phyloP scores from a whole-genome alignment of 2,113 vertebrate genomes.

The Varanus salvator region DNA sequence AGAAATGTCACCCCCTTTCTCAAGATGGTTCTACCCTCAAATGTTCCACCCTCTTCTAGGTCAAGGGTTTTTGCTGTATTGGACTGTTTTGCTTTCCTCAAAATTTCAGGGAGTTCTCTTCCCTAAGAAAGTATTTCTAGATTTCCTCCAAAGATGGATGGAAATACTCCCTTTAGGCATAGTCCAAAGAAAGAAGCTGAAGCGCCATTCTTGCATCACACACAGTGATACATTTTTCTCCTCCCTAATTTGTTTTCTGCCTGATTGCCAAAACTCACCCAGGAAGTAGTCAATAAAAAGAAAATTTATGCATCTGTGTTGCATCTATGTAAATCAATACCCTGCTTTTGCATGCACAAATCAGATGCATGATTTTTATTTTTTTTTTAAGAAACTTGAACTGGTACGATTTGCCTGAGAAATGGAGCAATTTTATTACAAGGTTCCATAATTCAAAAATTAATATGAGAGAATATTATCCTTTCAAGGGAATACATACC shows the following conservation, averaged over 20 bases:
- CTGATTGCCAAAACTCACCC: neutral
- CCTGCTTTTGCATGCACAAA: neutral
- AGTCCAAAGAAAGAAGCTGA: neutral
- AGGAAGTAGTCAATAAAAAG: neutral
- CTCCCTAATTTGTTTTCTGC: neutral
- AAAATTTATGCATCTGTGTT: neutral
- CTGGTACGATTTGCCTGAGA: neutral
- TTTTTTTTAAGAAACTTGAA: neutral
- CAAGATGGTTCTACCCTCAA: neutral
- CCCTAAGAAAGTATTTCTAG: neutral
- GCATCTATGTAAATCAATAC: neutral
- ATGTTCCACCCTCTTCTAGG: neutral
- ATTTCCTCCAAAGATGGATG: neutral
- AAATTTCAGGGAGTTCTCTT: neutral
- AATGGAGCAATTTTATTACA: neutral
- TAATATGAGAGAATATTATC: neutral
- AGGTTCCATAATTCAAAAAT: neutral
- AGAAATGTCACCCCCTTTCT: neutral
- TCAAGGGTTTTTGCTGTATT: neutral
- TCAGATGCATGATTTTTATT: neutral
- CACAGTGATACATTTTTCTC: neutral
- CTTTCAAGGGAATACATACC: neutral
- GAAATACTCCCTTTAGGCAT: neutral
- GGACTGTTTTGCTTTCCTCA: neutral
- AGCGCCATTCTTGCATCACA: neutral